Evolutionary conservation across 2,797 vertebrate species (phyloP), one percentile per base, ranked within the genome.

Genomic region (Pogonophryne albipinna): DNA sequence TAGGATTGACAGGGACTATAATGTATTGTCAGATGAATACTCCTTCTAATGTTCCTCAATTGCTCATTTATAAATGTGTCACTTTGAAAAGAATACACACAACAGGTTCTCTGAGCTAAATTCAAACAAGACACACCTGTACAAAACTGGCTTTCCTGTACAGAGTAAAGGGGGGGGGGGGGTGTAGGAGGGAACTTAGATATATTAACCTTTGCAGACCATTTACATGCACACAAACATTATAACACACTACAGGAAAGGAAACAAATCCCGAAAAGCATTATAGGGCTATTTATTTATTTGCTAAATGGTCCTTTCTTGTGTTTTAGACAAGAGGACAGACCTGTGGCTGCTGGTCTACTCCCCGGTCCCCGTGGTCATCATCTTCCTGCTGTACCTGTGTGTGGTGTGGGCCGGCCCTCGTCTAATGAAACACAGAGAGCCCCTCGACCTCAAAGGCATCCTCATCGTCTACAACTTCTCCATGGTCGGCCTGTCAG

Each of bases 281-380:
- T 38, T 7, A 38, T 9, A 9, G 34, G 34, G 7, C 8, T 9
- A 1, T 38, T 38, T 38, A 38, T 38, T 38, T 38, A 19, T 51
- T 20, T 51, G 19, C 11, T 45, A 2, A 59, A 50, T 23, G 42
- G 38, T 34, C 42, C 20, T 57, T 7, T n/a, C 1, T 71, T 20
- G 1, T 67, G 38, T 83, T 84, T 1, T 89, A 96, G 96, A 95
- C 82, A 92, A 91, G 34, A 94, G 95, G 85, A 96, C 92, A 0
- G 94, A 95, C 52, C 87, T 85, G 0, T 95, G 95, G 95, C 85
- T 91, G 31, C 89, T 95, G 71, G 91, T 95, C 13, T 87, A 87
- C 77, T 95, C 93, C 7, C 93, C 94, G 0, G 31, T 95, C 49
- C 92, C 93, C 0, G 82, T 95, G 63, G 27, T 57, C 0, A 52